Evolutionary conservation across 2,113 vertebrate species (phyloP), one percentile per base, ranked within the genome.

Genomic region (Laticauda colubrina): DNA sequence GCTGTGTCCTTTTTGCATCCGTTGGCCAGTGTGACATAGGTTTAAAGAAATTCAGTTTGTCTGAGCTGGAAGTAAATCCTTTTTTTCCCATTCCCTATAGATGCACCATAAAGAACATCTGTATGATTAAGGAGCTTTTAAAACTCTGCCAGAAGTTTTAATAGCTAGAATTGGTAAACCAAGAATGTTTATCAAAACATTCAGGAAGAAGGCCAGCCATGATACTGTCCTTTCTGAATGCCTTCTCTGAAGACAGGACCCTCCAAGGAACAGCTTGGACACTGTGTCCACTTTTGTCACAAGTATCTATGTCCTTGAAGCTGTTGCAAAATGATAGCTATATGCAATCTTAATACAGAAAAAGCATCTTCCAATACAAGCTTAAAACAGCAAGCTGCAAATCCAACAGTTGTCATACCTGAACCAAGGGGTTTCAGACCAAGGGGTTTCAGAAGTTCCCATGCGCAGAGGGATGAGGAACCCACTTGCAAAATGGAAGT

Each of bases 11-110:
- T n/a, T n/a, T n/a, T n/a, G n/a, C n/a, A n/a, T n/a, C n/a, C n/a
- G n/a, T n/a, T n/a, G n/a, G n/a, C n/a, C n/a, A n/a, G n/a, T n/a
- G n/a, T n/a, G n/a, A n/a, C n/a, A n/a, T n/a, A n/a, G n/a, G n/a
- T n/a, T n/a, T n/a, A n/a, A 93, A 94, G 91, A 96, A 95, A 94
- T 9, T 92, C 90, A 20, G 91, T 34, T 94, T 94, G 95, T 0
- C 61, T 94, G 90, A 92, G 85, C 57, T 14, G 3, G 34, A 51
- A 43, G 34, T 26, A 54, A 92, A 91, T 89, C 55, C 94, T 95
- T 53, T 0, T 43, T 91, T 93, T 93, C 93, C 86, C 89, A n/a
- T 48, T 90, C 85, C 29, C 90, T 81, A 45, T 81, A 89, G 75
- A 59, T 12, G 20, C 89, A 91, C 89, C 0, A 1, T 54, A 85